Conservation (phyloP, 2,888 invertebrate species). For the Mylabris sibirica region DNA sequence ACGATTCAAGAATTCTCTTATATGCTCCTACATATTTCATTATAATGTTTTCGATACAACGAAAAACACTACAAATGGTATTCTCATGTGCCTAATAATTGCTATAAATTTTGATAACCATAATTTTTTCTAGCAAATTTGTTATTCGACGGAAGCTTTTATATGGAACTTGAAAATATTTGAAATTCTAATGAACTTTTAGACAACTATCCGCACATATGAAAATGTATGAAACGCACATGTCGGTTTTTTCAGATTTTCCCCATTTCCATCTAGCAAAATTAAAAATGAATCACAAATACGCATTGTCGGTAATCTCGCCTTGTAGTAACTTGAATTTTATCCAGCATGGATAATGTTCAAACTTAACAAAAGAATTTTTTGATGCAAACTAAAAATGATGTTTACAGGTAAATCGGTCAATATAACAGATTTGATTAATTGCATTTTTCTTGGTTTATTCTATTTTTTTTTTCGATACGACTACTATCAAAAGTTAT, state of each 20-base stretch:
- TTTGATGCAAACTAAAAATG: no score
- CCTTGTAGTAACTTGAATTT: no score
- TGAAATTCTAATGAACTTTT: neutral
- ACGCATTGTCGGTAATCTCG: slow-evolving; percentile 1
- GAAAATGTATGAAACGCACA: neutral
- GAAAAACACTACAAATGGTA: neutral
- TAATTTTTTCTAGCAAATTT: neutral
- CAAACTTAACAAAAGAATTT: no score
- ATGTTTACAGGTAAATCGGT: no score
- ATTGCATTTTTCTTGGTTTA: neutral
- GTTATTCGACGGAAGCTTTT: neutral
- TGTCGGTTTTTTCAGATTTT: neutral
- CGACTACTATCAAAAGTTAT: neutral
- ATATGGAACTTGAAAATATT: neutral
- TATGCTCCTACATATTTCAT: no score
- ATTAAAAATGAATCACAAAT: slow-evolving; percentile 6
- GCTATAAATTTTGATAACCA: neutral
- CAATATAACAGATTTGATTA: no score
- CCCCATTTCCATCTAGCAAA: no score
- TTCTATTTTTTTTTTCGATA: neutral
- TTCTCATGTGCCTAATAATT: neutral
- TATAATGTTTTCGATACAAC: no score
- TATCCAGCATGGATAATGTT: no score
- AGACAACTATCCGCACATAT: neutral
- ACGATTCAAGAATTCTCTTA: no score